phyloP scores from a whole-genome alignment of 2,113 vertebrate genomes.

The Microtus oregoni region DNA sequence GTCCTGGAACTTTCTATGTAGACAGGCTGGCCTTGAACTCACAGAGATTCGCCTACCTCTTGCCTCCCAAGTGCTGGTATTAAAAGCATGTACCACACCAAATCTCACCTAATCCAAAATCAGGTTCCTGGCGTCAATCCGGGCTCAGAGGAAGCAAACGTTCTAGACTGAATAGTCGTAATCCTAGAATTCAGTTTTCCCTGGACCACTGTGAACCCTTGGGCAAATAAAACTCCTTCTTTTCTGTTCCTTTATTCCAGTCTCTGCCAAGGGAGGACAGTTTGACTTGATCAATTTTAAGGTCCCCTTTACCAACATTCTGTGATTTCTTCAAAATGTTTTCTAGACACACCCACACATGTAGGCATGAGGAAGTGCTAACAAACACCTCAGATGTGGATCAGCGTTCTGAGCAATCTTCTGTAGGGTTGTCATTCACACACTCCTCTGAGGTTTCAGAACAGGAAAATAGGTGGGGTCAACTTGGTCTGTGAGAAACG shows the following conservation, averaged over 20 bases:
- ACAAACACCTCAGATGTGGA: neutral
- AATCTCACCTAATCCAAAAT: neutral
- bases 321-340: conserved; percentile 48
- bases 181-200: neutral
- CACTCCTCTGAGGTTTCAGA: conserved; percentile 70
- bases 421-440: conserved; percentile 61
- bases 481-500: conserved; percentile 62
- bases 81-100: neutral
- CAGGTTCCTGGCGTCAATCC: neutral
- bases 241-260: neutral
- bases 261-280: neutral
- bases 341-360: conserved; percentile 24
- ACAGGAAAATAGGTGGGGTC: conserved; percentile 82
- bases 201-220: neutral
- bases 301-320: neutral
- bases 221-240: neutral
- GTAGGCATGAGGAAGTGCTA: neutral
- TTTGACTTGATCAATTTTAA: neutral
- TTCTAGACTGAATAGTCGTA: neutral
- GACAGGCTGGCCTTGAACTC: neutral
- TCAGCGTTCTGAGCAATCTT: conserved; percentile 5
- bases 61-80: neutral
- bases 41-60: neutral
- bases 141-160: neutral
- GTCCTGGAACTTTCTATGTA: neutral